phyloP scores from a whole-genome alignment of 2,797 vertebrate genomes.

The Anisognathus igniventris region DNA sequence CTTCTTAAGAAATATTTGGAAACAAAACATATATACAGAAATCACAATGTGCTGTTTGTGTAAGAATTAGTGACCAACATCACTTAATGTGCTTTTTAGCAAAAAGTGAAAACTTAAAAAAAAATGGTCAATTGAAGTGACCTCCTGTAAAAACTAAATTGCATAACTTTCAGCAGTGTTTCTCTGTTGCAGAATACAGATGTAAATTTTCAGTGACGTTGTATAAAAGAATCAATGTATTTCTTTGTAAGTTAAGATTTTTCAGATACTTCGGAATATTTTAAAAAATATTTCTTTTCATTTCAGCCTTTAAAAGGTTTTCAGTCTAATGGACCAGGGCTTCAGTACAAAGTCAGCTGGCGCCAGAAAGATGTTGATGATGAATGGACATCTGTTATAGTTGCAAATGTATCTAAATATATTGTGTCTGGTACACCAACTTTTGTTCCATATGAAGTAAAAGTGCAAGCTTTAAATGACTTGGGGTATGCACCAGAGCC shows the following conservation, averaged over 20 bases:
- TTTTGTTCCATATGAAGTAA: slow-evolving; percentile 91
- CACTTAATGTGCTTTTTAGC: neutral
- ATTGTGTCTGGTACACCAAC: slow-evolving; percentile 92
- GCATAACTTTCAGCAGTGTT: neutral
- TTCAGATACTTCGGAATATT: neutral
- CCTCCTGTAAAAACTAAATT: neutral
- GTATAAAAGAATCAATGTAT: neutral
- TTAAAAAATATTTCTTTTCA: neutral
- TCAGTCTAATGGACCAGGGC: slow-evolving; percentile 91
- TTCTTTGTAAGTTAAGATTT: neutral
- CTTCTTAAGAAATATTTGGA: neutral
- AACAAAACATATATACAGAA: neutral
- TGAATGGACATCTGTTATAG: slow-evolving; percentile 84
- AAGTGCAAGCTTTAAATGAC: slow-evolving; percentile 90
- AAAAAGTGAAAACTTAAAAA: neutral
- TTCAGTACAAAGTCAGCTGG: slow-evolving; percentile 94
- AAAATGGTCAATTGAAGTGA: neutral
- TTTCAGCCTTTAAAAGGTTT: slow-evolving; percentile 86
- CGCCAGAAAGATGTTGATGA: slow-evolving; percentile 85
- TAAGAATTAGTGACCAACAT: neutral
- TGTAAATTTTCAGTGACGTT: neutral
- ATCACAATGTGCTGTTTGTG: neutral
- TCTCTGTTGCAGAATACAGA: neutral
- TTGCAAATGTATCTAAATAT: slow-evolving; percentile 91
- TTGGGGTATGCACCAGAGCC: slow-evolving; percentile 87